Evolutionary conservation across 2,888 invertebrate genomes (phyloP).

Genomic region (Calameuta pallipes): DNA sequence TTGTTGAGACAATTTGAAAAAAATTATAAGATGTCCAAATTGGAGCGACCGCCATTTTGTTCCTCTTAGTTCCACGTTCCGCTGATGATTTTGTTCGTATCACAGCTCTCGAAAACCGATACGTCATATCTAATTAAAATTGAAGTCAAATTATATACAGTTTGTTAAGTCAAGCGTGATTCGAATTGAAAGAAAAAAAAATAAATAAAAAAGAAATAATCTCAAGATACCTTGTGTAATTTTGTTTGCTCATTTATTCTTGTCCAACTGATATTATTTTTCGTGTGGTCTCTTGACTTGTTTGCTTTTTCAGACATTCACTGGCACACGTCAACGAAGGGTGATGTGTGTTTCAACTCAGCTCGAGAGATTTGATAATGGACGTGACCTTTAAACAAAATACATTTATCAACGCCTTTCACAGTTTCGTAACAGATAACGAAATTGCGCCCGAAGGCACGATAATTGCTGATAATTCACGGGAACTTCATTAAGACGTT

Average conservation of each 20-base stretch:
- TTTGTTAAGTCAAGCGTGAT: not conserved
- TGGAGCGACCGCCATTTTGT: not conserved
- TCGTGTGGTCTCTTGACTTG: not conserved
- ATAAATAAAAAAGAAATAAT: slow-evolving; percentile 12
- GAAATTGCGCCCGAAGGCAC: slow-evolving; percentile 61
- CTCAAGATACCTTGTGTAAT: not conserved
- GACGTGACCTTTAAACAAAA: slow-evolving; percentile 49
- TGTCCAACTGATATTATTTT: no score
- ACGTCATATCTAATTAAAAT: not conserved
- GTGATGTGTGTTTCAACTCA: not conserved
- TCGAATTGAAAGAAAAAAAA: slow-evolving; percentile 13
- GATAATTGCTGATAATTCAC: slow-evolving; percentile 66
- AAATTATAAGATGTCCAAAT: not conserved
- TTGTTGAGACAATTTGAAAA: slow-evolving; percentile 21
- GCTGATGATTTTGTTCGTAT: not conserved
- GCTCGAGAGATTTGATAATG: not conserved
- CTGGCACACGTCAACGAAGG: not conserved
- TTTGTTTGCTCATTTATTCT: not conserved
- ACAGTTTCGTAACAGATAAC: slow-evolving; percentile 56
- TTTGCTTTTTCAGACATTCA: not conserved
- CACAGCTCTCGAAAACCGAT: not conserved
- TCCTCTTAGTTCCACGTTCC: not conserved
- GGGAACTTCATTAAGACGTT: slow-evolving; percentile 65
- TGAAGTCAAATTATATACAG: not conserved
- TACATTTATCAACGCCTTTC: slow-evolving; percentile 61